phyloP scores from a whole-genome alignment of 2,888 invertebrate genomes.

The Yponomeuta cagnagella region DNA sequence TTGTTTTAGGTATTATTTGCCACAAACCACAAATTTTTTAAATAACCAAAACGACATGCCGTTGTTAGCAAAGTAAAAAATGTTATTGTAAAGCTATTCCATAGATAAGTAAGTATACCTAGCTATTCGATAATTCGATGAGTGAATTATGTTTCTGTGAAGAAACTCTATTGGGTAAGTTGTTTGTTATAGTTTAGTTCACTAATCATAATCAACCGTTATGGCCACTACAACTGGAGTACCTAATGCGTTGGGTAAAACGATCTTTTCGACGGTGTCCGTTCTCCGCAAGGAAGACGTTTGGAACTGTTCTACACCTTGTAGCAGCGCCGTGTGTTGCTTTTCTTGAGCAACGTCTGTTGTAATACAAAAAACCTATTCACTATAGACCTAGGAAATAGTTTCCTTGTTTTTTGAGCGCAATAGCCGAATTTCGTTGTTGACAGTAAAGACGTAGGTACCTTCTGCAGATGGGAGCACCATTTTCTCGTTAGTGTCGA shows the following conservation, averaged over 20 bases:
- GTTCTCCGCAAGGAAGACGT: slow-evolving; percentile 84
- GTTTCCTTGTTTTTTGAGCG: not conserved
- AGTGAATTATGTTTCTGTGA: not conserved
- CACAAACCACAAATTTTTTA: not conserved
- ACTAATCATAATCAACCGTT: not conserved
- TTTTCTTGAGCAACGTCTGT: slow-evolving; percentile 84
- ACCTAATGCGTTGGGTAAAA: slow-evolving; percentile 92
- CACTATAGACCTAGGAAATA: not conserved
- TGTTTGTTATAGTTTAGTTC: not conserved
- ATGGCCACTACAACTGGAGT: slow-evolving; percentile 29
- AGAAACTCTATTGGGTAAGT: not conserved
- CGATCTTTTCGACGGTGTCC: slow-evolving; percentile 87
- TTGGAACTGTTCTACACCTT: slow-evolving; percentile 86
- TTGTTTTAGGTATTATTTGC: not conserved
- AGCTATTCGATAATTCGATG: not conserved
- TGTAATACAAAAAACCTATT: slow-evolving; percentile 42
- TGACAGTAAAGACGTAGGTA: slow-evolving; percentile 41
- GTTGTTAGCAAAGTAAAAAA: not conserved
- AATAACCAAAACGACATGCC: not conserved
- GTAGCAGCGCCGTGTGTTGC: slow-evolving; percentile 84
- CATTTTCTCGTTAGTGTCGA: slow-evolving; percentile 93
- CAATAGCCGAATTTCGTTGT: not conserved
- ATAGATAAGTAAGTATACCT: too few species aligned
- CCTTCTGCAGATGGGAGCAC: slow-evolving; percentile 96
- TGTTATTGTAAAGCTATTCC: not conserved